These are phyloP conservation scores for Spilosoma lubricipeda DNA, from an alignment of 2,888 invertebrate genomes.

Conservation along the genomic window DNA sequence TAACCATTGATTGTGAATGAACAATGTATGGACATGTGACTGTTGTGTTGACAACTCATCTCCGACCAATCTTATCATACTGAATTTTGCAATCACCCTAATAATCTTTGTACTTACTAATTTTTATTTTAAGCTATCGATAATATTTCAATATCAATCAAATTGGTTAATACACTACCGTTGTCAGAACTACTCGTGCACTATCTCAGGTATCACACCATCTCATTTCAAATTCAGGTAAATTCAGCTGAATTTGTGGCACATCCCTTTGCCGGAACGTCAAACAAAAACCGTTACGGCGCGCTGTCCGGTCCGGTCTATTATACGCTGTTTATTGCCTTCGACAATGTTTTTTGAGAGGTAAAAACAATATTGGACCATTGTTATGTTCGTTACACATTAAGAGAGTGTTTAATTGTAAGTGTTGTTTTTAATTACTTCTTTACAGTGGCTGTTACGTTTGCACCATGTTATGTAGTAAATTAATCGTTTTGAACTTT, in stretches of 20 bases:
- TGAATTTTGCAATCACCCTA: not conserved
- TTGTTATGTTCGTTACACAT: constrained; percentile 42
- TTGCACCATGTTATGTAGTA: not conserved
- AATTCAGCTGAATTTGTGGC: constrained; percentile 7
- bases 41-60: not conserved
- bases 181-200: not conserved
- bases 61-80: not conserved
- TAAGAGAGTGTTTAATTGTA: constrained; percentile 30
- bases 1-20: no score
- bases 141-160: not conserved
- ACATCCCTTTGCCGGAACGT: constrained; percentile 39
- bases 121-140: not conserved
- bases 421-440: constrained; percentile 28
- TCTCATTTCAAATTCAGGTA: constrained; percentile 14
- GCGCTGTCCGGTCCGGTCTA: constrained; percentile 50
- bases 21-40: no score
- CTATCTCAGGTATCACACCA: not conserved
- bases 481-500: no score
- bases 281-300: constrained; percentile 60
- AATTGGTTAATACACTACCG: not conserved
- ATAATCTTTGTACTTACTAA: not conserved
- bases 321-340: constrained; percentile 52
- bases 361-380: constrained; percentile 52
- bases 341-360: constrained; percentile 48
- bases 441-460: constrained; percentile 21